Evolutionary conservation across 2,113 vertebrate genomes (phyloP), one percentile per base, ranked within the genome.

Genomic region (Heterotilapia buettikoferi): DNA sequence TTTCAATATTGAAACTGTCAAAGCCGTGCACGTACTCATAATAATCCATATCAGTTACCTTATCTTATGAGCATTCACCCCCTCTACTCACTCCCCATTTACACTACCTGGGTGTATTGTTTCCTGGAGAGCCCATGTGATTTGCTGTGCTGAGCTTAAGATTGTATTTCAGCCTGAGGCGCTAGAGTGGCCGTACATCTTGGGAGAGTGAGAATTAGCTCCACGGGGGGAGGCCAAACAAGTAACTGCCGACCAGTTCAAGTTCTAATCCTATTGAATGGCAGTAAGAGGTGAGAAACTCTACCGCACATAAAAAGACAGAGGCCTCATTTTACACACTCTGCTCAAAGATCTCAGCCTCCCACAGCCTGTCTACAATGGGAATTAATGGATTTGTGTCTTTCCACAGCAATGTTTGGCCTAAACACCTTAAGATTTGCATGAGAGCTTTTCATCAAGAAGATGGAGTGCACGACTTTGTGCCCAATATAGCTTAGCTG

Each of bases 161-260:
- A 91, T 94, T 92, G 81, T 78, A 86, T 95, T 96, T 93, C 92
- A 87, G 87, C 92, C 88, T 3, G 84, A 61, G 93, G 90, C 90
- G 76, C 87, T 93, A 85, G 89, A 84, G 83, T 16, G 36, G 83
- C 80, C 83, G 19, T 76, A 82, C 71, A 13, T 92, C 90, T 93
- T 91, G 61, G 87, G 86, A 86, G 92, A 83, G 86, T 8, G 45
- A 93, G 86, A 89, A 83, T 78, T 84, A 86, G 90, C 81, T 92
- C 83, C 61, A 47, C n/a, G 1, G 81, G 79, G 66, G 83, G 56
- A 7, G 33, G 73, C 47, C 80, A 81, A 90, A 90, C 84, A 91
- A 87, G 82, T 59, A 92, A 89, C 88, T 89, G 71, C 82, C 79
- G 31, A 89, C 90, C 11, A 54, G 88, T 92, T 94, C 82, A 89